Conservation (phyloP, 2,113 vertebrate genomes). For the Chiloscyllium plagiosum region DNA sequence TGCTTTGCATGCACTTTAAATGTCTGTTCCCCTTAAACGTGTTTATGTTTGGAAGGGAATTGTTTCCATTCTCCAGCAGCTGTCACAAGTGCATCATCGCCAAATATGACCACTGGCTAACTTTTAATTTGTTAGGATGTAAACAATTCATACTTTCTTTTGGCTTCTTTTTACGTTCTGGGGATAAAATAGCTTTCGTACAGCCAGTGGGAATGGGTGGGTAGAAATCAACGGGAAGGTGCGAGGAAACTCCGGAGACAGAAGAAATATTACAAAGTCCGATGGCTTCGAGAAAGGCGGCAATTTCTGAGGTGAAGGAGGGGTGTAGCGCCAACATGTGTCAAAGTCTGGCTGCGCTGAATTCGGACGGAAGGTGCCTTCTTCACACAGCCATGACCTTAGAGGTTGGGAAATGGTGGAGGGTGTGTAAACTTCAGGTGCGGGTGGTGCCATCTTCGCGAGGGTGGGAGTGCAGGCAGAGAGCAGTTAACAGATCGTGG, state of each 20-base stretch:
- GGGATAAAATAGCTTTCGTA: not conserved
- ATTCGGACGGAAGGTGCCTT: not conserved
- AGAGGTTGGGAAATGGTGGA: not conserved
- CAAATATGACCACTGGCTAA: too few relatives aligned
- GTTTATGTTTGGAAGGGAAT: not conserved
- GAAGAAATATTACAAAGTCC: too few relatives aligned
- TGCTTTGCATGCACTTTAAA: not conserved
- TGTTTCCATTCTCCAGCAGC: not conserved
- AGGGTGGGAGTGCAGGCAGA: not conserved
- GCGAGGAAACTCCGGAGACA: too few relatives aligned
- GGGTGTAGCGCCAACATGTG: not conserved
- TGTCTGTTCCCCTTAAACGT: not conserved
- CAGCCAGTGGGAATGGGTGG: not conserved
- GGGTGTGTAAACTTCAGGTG: not conserved
- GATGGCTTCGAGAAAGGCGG: too few relatives aligned
- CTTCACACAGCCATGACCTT: not conserved
- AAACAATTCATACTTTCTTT: too few relatives aligned
- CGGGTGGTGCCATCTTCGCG: not conserved
- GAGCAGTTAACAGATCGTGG: not conserved
- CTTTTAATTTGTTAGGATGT: too few relatives aligned
- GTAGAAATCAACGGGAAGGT: too few relatives aligned
- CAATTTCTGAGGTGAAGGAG: not conserved
- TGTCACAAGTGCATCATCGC: not conserved
- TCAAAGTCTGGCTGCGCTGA: not conserved
- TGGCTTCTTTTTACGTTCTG: too few relatives aligned